phyloP scores from a whole-genome alignment of 2,888 invertebrate genomes.

The Osmoderma eremita region DNA sequence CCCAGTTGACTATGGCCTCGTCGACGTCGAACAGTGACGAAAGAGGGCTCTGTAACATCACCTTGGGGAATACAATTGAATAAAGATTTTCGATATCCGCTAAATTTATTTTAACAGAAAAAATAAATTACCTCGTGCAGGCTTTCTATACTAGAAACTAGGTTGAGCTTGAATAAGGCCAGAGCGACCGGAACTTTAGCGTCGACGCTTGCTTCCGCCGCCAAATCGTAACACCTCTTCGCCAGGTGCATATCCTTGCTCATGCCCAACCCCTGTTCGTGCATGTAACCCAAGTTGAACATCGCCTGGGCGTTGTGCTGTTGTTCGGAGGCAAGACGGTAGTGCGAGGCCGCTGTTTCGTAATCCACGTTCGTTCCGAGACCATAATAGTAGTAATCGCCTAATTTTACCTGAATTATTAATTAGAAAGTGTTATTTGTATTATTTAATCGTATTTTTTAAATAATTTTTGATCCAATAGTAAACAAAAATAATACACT shows the following conservation, averaged over 20 bases:
- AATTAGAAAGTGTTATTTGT: constrained; percentile 4
- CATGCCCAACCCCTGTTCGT: constrained; percentile 96
- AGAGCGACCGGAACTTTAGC: constrained; percentile 94
- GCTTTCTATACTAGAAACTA: constrained; percentile 78
- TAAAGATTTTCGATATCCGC: neutral
- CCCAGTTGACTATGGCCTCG: constrained; percentile 88
- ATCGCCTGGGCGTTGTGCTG: constrained; percentile 96
- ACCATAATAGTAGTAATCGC: constrained; percentile 99
- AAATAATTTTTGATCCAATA: too few species aligned
- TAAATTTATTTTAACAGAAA: neutral
- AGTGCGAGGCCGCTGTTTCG: constrained; percentile 91
- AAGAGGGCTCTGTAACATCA: constrained; percentile 71
- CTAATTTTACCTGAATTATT: constrained; percentile 79
- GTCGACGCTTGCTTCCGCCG: constrained; percentile 91
- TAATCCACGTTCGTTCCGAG: constrained; percentile 91
- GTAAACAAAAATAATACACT: too few species aligned
- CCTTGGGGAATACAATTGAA: constrained; percentile 28
- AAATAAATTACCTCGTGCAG: constrained; percentile 73
- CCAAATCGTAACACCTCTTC: constrained; percentile 89
- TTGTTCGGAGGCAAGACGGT: constrained; percentile 91
- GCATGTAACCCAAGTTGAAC: constrained; percentile 99
- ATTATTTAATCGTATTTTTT: neutral
- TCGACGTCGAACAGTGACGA: constrained; percentile 74
- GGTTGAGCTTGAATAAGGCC: constrained; percentile 84
- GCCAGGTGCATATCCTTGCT: constrained; percentile 91